phyloP scores from a whole-genome alignment of 2,888 invertebrate genomes.

The Troides aeacus region DNA sequence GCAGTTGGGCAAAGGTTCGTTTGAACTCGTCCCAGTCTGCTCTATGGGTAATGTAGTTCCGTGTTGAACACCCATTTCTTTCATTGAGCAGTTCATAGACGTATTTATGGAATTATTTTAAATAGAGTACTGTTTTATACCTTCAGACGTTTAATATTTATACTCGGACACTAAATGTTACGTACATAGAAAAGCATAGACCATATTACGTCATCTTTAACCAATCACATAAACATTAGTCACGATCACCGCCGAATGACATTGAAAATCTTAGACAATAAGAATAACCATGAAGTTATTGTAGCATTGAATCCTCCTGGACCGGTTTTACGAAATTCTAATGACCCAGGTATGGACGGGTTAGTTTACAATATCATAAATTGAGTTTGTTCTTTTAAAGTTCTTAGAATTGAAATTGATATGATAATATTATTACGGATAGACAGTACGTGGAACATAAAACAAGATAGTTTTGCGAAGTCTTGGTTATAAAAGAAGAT shows the following conservation, averaged over 20 bases:
- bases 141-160: not conserved
- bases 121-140: not conserved
- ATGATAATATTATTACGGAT: not conserved
- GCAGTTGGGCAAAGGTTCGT: too few species aligned
- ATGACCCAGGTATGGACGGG: slow-evolving; percentile 12
- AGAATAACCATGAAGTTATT: slow-evolving; percentile 1
- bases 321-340: slow-evolving; percentile 26
- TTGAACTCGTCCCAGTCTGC: too few species aligned
- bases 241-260: slow-evolving; percentile 3
- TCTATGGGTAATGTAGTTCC: too few species aligned
- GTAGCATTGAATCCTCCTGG: slow-evolving; percentile 13
- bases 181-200: not conserved
- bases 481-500: not conserved
- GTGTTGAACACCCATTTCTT: too few species aligned
- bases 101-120: not conserved
- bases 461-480: not conserved
- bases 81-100: too few species aligned
- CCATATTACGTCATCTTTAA: slow-evolving; percentile 8
- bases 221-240: slow-evolving; percentile 3
- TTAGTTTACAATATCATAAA: slow-evolving; percentile 12
- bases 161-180: not conserved
- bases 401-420: not conserved
- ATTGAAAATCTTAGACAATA: slow-evolving; percentile 40
- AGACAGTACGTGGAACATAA: not conserved
- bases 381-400: slow-evolving; percentile 20